A percentile compares a stretch with the other conserved stretches of the same genome.
These are phyloP conservation scores for Apostichopus parvimensis DNA, from an alignment of 35 echinoderm and acorn worm species.

Conservation along the genomic window DNA sequence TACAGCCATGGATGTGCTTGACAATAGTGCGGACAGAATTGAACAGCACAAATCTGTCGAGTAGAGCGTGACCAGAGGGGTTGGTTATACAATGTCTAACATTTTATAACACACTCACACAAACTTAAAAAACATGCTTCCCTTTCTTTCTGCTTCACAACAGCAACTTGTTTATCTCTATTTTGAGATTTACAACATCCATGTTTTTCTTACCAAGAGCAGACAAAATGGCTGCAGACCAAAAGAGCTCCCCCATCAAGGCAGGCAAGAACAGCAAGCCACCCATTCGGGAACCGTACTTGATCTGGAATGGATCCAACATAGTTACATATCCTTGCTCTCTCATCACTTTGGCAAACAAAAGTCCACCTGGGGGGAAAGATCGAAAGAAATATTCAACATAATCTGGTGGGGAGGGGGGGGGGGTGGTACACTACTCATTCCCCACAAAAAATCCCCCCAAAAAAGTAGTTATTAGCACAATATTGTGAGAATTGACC, in stretches of 20 bases:
- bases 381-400: no score
- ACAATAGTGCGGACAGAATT: no score
- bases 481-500: no score
- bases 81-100: no score
- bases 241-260: conserved; percentile 87
- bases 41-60: no score
- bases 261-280: conserved; percentile 94
- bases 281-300: conserved; percentile 94
- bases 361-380: conserved; percentile 71
- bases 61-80: no score
- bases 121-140: background rate
- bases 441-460: no score
- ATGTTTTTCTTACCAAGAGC: conserved; percentile 73
- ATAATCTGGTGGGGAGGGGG: no score
- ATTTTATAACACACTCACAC: background rate
- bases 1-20: no score
- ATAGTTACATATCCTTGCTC: conserved; percentile 97
- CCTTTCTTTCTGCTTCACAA: no score
- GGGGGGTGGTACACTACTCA: no score
- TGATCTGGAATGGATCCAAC: conserved; percentile 95
- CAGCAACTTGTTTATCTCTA: background rate
- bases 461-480: no score
- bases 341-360: conserved; percentile 96
- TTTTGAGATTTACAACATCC: background rate
- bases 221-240: conserved; percentile 91